Conservation (phyloP, 2,888 invertebrate genomes). For the Crematogaster levior region DNA sequence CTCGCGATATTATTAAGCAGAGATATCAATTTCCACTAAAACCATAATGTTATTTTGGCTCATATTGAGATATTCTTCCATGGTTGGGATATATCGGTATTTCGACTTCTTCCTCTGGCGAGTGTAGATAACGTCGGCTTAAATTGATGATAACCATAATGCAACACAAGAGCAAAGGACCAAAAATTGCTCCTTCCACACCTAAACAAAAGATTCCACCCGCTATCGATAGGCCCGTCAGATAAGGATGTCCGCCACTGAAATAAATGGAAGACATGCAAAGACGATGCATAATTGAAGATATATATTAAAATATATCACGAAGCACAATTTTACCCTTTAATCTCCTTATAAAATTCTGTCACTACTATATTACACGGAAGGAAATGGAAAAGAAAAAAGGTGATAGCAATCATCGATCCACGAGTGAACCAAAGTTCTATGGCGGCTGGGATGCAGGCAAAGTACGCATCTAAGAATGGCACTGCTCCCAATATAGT, state of each 20-base stretch:
- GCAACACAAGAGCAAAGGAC: slow-evolving; percentile 97
- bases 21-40: slow-evolving; percentile 1
- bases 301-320: slow-evolving; percentile 10
- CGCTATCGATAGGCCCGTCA: slow-evolving; percentile 98
- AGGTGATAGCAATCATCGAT: slow-evolving; percentile 92
- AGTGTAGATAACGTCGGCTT: slow-evolving; percentile 82
- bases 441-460: slow-evolving; percentile 96
- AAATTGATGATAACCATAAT: slow-evolving; percentile 97
- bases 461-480: slow-evolving; percentile 98
- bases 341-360: slow-evolving; percentile 98
- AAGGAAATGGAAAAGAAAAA: slow-evolving; percentile 94
- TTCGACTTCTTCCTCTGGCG: slow-evolving; percentile 88
- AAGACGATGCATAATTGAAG: background rate
- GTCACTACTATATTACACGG: slow-evolving; percentile 97
- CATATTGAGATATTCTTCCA: background rate
- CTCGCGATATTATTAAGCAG: background rate
- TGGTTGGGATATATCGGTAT: slow-evolving; percentile 62
- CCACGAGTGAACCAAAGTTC: slow-evolving; percentile 98
- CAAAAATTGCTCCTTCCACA: slow-evolving; percentile 98
- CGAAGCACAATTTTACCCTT: slow-evolving; percentile 89
- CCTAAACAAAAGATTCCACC: slow-evolving; percentile 99
- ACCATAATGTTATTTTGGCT: background rate
- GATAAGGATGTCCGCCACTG: slow-evolving; percentile 97
- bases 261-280: slow-evolving; percentile 51
- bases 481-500: slow-evolving; percentile 98